Base-by-base conservation (phyloP, 2,113 vertebrate genomes). In the Dissostichus mawsoni region DNA sequence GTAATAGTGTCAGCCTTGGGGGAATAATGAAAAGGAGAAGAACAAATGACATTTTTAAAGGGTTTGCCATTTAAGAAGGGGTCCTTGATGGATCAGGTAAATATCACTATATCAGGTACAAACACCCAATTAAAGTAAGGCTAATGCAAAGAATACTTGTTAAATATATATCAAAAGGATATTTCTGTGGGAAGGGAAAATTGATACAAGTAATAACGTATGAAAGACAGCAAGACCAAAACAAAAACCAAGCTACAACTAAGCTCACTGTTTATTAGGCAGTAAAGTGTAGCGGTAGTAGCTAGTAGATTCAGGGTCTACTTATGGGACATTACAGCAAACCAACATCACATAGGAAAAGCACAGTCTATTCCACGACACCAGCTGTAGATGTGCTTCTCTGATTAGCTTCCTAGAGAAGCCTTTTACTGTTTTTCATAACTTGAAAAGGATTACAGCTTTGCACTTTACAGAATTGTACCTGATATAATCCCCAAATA, bases 391-490 rank as follows among this genome's bases (percentile, higher is more conserved):
- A 64, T 44, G 7, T 17, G 7, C 2, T 47, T 7, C 52, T 65
- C 59, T 57, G 16, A 33, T 74, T 51, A 63, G 11, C 0, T 20
- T 41, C 44, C 18, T 36, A 8, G 13, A 59, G 18, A 63, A 62
- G 75, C 29, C 8, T 11, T 48, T 17, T 12, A 25, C 1, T 4
- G 11, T 61, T 53, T 56, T 47, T 25, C 58, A 66, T 23, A 59
- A 59, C 67, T 64, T 29, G 18, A 65, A 66, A 4, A 50, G 74
- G 71, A 87, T 85, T 83, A 85, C 63, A 80, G 57, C 58, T 23
- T 8, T 69, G 11, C 36, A 59, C 68, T 58, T 41, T 53, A 47
- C 29, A 56, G 44, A 58, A 57, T 45, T 29, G 25, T 12, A 33
- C 17, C 45, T 23, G 51, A 64, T 69, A 74, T 12, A 29, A 33